Evolutionary conservation across 2,797 vertebrate genomes (phyloP), one percentile per base, ranked within the genome.

Genomic region (Coilia nasus): DNA sequence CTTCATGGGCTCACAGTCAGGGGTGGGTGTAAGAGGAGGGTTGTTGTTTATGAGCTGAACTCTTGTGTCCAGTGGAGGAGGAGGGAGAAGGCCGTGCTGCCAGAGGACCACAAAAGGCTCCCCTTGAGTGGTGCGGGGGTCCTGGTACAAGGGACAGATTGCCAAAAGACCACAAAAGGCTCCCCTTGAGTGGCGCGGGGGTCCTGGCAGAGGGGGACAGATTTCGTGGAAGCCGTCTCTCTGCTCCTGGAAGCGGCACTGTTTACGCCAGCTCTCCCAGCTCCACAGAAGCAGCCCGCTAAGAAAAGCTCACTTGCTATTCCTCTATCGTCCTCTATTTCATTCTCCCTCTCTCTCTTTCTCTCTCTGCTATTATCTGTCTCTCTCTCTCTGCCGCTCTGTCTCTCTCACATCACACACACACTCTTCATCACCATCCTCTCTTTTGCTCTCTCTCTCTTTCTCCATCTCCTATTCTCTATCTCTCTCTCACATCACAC

Each of bases 91-190:
- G 64, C 31, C 64, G 31, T 3, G 3, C 64, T 71, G 64, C 64
- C 64, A 71, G 64, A 71, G 25, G 64, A 35, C 64, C 64, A 71
- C 64, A 71, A 71, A 71, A 71, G 64, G 64, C 64, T 71, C 28
- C 64, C 64, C 35, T 71, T 31, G 64, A 35, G 12, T 14, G 1
- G 64, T 14, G 64, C 25, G 23, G 64, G 31, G 64, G 64, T 15
- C 64, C 64, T 71, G 64, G 64, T 25, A 71, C 25, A 71, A 3
- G 64, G 12, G 2, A 6, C 25, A 9, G 64, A 31, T 71, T 71
- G n/a, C n/a, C n/a, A n/a, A n/a, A n/a, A n/a, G n/a, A n/a, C n/a
- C n/a, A n/a, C n/a, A n/a, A n/a, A n/a, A n/a, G n/a, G n/a, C n/a
- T 19, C 28, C 64, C 64, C 35, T 71, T 31, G 64, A 35, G 12